phyloP scores from a whole-genome alignment of 2,797 vertebrate species.

The Sciurus vulgaris region DNA sequence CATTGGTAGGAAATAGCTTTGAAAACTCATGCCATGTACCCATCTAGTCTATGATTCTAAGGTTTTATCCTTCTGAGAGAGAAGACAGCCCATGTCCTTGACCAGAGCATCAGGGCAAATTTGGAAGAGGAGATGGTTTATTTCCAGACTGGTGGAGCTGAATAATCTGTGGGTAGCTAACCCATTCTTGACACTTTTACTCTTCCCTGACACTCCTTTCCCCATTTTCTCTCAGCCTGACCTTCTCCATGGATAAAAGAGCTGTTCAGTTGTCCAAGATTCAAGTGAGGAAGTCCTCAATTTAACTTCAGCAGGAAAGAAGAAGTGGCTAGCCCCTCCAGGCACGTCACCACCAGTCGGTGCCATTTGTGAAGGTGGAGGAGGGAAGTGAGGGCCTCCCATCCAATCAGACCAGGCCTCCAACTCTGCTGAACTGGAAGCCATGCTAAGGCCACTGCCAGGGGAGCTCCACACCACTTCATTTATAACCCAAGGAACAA shows the following conservation, averaged over 20 bases:
- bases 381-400: neutral
- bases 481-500: constrained; percentile 75
- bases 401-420: constrained; percentile 70
- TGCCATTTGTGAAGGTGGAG: neutral
- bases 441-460: constrained; percentile 61
- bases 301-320: neutral
- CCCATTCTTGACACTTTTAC: neutral
- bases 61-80: neutral
- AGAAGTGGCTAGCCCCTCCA: neutral
- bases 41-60: neutral
- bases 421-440: constrained; percentile 79
- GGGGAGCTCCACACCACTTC: constrained; percentile 69
- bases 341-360: neutral
- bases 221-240: neutral
- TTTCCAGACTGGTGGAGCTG: neutral
- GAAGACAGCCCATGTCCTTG: neutral
- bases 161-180: neutral
- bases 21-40: neutral
- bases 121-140: neutral
- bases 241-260: neutral
- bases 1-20: neutral
- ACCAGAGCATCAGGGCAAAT: fast-evolving
- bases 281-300: neutral
- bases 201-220: neutral
- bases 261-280: neutral